Evolutionary conservation across 2,113 vertebrate genomes (phyloP).

Genomic region (Oceanites oceanicus): DNA sequence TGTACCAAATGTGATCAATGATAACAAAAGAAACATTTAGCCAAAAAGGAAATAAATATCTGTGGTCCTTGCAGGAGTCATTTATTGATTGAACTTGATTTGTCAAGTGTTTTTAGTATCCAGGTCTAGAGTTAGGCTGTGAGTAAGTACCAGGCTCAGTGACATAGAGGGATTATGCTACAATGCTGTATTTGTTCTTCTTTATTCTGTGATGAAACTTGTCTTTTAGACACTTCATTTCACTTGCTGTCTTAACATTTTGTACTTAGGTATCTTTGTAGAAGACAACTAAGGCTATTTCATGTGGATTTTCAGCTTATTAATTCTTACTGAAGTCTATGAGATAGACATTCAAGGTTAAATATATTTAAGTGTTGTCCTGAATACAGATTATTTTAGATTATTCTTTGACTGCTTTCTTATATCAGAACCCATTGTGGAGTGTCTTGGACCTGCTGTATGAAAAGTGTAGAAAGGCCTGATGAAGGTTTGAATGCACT

Average conservation of each 20-base stretch:
- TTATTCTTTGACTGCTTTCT: background rate
- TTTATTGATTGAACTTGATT: conserved; percentile 27
- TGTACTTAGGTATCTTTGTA: background rate
- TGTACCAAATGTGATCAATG: background rate
- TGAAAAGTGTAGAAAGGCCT: background rate
- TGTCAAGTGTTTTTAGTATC: background rate
- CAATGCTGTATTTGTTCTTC: background rate
- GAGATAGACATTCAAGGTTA: background rate
- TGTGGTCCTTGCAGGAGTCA: background rate
- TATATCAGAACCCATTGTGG: background rate
- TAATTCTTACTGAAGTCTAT: background rate
- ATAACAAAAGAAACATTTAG: conserved; percentile 14
- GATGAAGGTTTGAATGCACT: background rate
- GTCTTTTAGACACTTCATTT: background rate
- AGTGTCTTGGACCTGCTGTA: background rate
- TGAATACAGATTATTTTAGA: background rate
- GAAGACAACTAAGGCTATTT: background rate
- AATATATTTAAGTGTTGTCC: background rate
- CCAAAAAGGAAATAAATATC: background rate
- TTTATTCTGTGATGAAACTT: background rate
- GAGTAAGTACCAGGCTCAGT: background rate
- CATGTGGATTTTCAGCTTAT: background rate
- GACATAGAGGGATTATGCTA: background rate
- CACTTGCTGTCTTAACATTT: background rate
- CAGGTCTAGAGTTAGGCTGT: background rate